These are phyloP conservation scores for Schlechtendalia chinensis DNA, from an alignment of 1,140 invertebrate species.

Conservation along the genomic window DNA sequence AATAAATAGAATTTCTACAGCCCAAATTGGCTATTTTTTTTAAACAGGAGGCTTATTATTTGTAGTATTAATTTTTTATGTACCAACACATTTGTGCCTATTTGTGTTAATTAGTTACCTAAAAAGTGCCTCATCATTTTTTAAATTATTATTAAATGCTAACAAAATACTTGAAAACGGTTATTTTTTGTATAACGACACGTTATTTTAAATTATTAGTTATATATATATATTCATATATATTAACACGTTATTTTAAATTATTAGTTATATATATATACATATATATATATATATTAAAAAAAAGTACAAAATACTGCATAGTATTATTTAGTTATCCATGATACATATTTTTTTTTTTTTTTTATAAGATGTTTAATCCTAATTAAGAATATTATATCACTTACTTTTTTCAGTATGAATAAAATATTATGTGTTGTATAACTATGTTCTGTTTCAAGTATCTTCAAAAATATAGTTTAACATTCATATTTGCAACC, in stretches of 20 bases:
- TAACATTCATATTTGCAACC: too few relatives aligned
- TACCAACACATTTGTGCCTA: slow-evolving; percentile 3
- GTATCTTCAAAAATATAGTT: too few relatives aligned
- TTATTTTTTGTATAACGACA: slow-evolving; percentile 2
- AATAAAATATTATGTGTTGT: background rate
- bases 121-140: slow-evolving; percentile 29
- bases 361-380: slow-evolving; percentile 16
- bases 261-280: background rate
- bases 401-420: background rate
- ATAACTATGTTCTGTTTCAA: background rate
- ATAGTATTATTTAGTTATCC: slow-evolving; percentile 32
- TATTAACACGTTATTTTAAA: slow-evolving; percentile 15
- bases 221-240: too few relatives aligned
- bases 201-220: slow-evolving; percentile 21
- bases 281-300: too few relatives aligned
- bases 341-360: background rate
- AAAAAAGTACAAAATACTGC: slow-evolving; percentile 36
- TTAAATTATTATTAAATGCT: slow-evolving; percentile 22
- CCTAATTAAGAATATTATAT: slow-evolving; percentile 14
- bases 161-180: background rate
- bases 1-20: background rate
- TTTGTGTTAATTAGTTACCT: slow-evolving; percentile 38
- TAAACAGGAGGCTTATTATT: background rate
- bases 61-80: background rate
- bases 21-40: background rate